phyloP scores from a whole-genome alignment of 1,140 invertebrate genomes.

The Danaus plexippus region DNA sequence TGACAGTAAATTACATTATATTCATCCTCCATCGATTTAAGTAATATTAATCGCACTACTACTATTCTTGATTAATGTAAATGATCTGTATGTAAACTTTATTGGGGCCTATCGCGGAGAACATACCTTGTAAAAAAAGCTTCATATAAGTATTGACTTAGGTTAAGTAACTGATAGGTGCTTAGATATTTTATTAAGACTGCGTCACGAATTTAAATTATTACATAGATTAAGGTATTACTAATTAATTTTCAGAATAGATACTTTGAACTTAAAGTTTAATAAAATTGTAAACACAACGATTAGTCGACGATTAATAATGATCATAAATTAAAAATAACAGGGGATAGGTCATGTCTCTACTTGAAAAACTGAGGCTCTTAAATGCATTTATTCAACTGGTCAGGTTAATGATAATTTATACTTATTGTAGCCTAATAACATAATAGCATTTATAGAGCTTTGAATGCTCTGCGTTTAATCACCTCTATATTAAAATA shows the following conservation, averaged over 20 bases:
- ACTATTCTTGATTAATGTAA: too few relatives aligned
- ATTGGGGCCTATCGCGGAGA: constrained; percentile 3
- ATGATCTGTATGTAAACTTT: not conserved
- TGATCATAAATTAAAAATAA: not conserved
- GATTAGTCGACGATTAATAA: not conserved
- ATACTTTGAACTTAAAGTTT: not conserved
- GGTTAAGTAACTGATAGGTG: constrained; percentile 49
- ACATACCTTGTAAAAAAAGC: constrained; percentile 15
- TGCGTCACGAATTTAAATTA: constrained; percentile 67
- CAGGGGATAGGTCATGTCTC: constrained; percentile 5
- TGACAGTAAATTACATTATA: too few relatives aligned
- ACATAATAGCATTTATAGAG: too few relatives aligned
- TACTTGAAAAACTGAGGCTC: constrained; percentile 14
- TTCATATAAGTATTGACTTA: constrained; percentile 13
- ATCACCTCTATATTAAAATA: too few relatives aligned
- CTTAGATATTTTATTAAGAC: constrained; percentile 60
- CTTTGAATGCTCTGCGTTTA: too few relatives aligned
- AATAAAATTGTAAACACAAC: constrained; percentile 2
- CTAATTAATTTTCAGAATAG: constrained; percentile 16
- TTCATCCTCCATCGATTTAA: too few relatives aligned
- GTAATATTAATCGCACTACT: too few relatives aligned
- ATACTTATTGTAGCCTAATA: too few relatives aligned
- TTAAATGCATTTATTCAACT: constrained; percentile 15
- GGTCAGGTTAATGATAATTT: not conserved
- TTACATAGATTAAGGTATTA: constrained; percentile 38